These are phyloP conservation scores for Dasysyrphus albostriatus DNA, from an alignment of 2,888 invertebrate genomes.

Conservation along the genomic window DNA sequence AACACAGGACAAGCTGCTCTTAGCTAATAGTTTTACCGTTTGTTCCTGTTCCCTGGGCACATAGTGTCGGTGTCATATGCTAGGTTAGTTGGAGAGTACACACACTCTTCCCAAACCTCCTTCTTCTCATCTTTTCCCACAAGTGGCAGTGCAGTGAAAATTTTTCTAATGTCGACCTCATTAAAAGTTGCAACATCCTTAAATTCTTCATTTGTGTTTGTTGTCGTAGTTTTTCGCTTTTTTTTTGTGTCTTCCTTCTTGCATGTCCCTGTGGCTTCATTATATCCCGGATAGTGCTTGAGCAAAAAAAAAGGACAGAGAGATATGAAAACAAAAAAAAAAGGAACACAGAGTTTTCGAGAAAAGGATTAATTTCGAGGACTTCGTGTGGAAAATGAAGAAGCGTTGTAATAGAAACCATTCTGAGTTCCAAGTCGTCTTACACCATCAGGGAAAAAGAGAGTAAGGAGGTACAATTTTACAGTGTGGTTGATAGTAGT, in stretches of 20 bases:
- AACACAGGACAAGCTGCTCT: conserved; percentile 53
- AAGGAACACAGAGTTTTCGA: conserved; percentile 13
- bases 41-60: conserved; percentile 38
- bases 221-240: conserved; percentile 17
- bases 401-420: conserved; percentile 49
- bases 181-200: conserved; percentile 75
- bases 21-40: conserved; percentile 67
- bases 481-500: conserved; percentile 19
- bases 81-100: neutral
- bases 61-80: conserved; percentile 31
- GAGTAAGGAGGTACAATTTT: conserved; percentile 17
- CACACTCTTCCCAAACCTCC: neutral
- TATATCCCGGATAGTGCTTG: conserved; percentile 42
- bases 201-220: conserved; percentile 55
- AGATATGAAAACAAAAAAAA: conserved; percentile 9
- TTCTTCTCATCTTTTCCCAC: neutral
- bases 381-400: conserved; percentile 71
- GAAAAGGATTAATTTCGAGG: conserved; percentile 73
- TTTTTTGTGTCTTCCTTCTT: neutral
- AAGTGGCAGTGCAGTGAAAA: conserved; percentile 39
- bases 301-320: neutral
- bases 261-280: conserved; percentile 59
- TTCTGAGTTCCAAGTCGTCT: conserved; percentile 36
- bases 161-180: conserved; percentile 74
- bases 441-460: neutral